Conservation (phyloP, 2,888 invertebrate genomes). For the Synergus japonicus region DNA sequence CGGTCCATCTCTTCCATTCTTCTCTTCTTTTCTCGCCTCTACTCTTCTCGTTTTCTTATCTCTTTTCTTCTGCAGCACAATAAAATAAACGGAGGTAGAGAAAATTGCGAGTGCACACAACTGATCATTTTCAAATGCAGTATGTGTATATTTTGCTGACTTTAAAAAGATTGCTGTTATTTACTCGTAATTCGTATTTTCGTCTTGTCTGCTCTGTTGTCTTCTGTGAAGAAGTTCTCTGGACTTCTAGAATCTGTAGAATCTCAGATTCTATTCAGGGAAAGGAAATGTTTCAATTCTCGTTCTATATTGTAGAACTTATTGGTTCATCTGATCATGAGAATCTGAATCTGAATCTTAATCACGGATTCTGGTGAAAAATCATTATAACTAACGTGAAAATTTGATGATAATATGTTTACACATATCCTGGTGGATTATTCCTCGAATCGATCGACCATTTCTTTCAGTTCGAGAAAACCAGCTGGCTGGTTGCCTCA, state of each 20-base stretch:
- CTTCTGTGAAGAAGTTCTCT: not conserved
- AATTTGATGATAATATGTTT: not conserved
- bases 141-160: constrained; percentile 39
- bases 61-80: constrained; percentile 18
- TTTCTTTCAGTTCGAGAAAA: not conserved
- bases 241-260: not conserved
- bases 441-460: not conserved
- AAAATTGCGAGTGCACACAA: constrained; percentile 40
- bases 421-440: not conserved
- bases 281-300: constrained; percentile 30
- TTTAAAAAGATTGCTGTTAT: constrained; percentile 40
- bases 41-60: constrained; percentile 12
- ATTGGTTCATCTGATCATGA: too few species aligned
- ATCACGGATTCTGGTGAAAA: too few species aligned
- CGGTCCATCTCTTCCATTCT: constrained; percentile 24
- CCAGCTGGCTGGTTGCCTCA: not conserved
- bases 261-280: not conserved
- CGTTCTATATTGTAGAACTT: too few species aligned
- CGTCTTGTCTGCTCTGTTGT: constrained; percentile 9
- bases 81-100: constrained; percentile 39
- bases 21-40: constrained; percentile 42
- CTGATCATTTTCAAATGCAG: constrained; percentile 39
- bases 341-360: too few species aligned
- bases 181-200: constrained; percentile 32
- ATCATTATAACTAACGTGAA: too few species aligned